These are phyloP conservation scores for Anaspis maculata DNA, from an alignment of 2,888 invertebrate species.

Conservation along the genomic window DNA sequence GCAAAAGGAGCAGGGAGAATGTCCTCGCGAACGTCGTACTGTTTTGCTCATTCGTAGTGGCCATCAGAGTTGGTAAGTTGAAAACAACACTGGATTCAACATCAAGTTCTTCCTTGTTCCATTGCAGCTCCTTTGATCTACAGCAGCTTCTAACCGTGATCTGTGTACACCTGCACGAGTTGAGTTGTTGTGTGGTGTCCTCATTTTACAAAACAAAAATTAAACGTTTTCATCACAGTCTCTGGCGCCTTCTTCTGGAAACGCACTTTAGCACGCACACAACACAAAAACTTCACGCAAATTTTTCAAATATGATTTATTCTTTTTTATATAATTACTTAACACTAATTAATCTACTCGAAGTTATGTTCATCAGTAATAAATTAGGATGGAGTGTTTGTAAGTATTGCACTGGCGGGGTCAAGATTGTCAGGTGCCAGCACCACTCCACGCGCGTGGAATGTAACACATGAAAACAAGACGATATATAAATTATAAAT, in stretches of 20 bases:
- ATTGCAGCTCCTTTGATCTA: constrained; percentile 15
- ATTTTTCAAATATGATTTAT: constrained; percentile 30
- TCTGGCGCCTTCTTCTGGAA: too few relatives aligned
- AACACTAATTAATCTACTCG: constrained; percentile 35
- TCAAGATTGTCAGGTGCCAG: constrained; percentile 39
- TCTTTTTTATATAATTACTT: constrained; percentile 38
- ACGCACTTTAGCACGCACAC: too few relatives aligned
- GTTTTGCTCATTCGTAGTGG: constrained; percentile 21
- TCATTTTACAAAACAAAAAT: too few relatives aligned
- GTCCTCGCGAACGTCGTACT: constrained; percentile 26
- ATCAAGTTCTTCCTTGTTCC: constrained; percentile 3
- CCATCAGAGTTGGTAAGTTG: constrained; percentile 26
- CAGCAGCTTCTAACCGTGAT: constrained; percentile 8
- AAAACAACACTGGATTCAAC: too few relatives aligned
- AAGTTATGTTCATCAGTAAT: constrained; percentile 37
- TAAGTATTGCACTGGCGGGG: constrained; percentile 42
- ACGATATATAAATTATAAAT: constrained; percentile 43
- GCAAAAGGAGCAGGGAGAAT: constrained; percentile 24
- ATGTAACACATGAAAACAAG: constrained; percentile 38
- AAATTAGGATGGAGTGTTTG: constrained; percentile 38
- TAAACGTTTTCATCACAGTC: too few relatives aligned
- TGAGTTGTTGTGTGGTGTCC: too few relatives aligned
- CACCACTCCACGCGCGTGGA: constrained; percentile 39
- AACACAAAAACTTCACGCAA: too few relatives aligned
- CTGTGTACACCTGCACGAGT: too few relatives aligned